These are phyloP conservation scores for Notocelia uddmanniana DNA, from an alignment of 2,888 invertebrate species.

Conservation along the genomic window DNA sequence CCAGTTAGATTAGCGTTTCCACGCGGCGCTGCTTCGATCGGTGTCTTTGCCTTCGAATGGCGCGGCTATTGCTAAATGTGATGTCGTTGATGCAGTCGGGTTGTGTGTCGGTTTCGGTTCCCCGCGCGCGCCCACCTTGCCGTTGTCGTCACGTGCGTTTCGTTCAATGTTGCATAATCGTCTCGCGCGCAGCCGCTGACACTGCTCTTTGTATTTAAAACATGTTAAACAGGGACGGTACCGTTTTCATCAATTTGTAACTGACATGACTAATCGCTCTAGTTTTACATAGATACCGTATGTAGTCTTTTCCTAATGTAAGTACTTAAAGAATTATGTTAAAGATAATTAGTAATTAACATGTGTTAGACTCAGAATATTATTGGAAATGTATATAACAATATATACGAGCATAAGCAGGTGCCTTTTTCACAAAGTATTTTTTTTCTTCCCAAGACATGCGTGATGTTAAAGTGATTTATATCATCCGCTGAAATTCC, in stretches of 20 bases:
- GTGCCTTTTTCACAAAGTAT: conserved; percentile 6
- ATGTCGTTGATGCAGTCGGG: conserved; percentile 53
- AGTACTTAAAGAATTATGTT: not conserved
- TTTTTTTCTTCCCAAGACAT: not conserved
- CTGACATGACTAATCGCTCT: conserved; percentile 21
- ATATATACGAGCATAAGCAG: not conserved
- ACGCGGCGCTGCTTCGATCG: conserved; percentile 67
- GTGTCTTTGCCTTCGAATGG: conserved; percentile 76
- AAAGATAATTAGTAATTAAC: not conserved
- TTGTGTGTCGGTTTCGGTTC: conserved; percentile 53
- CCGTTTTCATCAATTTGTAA: conserved; percentile 67
- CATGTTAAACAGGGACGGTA: conserved; percentile 67
- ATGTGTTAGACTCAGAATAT: not conserved
- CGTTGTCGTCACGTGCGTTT: conserved; percentile 60
- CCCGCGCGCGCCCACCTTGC: conserved; percentile 57
- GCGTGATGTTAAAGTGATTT: conserved; percentile 16
- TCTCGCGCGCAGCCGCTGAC: conserved; percentile 64
- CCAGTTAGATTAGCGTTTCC: conserved; percentile 78
- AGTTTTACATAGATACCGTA: conserved; percentile 8
- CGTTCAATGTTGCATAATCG: conserved; percentile 67
- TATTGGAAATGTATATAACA: not conserved
- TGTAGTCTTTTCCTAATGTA: not conserved
- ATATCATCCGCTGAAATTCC: not conserved
- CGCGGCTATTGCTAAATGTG: conserved; percentile 71
- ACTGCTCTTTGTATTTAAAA: conserved; percentile 74